Base-by-base conservation (phyloP, 2,888 invertebrate species). In the Liodrosophila aerea region DNA sequence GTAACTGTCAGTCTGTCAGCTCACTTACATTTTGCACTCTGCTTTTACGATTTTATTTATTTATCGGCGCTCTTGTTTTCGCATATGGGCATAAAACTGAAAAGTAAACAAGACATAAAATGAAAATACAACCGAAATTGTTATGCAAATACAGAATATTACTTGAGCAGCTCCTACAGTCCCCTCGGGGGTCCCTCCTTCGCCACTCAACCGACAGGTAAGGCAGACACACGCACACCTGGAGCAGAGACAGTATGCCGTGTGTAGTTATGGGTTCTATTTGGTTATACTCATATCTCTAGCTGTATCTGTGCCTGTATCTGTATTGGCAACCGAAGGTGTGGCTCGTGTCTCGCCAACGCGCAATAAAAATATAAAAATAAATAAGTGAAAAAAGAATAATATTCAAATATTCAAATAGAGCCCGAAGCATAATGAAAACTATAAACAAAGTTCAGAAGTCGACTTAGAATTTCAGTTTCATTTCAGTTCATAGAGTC, bases 41-140 rank as follows among this genome's bases (percentile, higher is more conserved):
- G 54, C 37, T 61, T 78, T 72, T 76, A 70, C 67, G 76, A 75
- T 70, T 66, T 64, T 77, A 72, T 82, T 73, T 70, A 57, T 73
- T 61, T 72, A 29, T 39, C 34, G 63, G 22, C 57, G 73, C 66
- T 83, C 74, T 74, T 80, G 68, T 80, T 80, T 84, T 84, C 82
- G 82, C 81, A 65, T 74, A 81, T 74, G 74, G 74, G 63, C 82
- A 82, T 82, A 81, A 81, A 81, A 81, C 74, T 81, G 63, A 81
- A 84, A 81, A 65, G 65, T 72, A 73, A 81, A 81, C 76, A 84
- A 22, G 40, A 65, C 78, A 77, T 73, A 71, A 71, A 70, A 63
- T 59, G 76, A 77, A 22, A 57, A 75, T 50, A 75, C 59, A 69
- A 54, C 73, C 64, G 73, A 81, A 76, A 82, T 78, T 78, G 83